These are phyloP conservation scores for Atta colombica DNA, from an alignment of 1,140 invertebrate species.

Conservation along the genomic window DNA sequence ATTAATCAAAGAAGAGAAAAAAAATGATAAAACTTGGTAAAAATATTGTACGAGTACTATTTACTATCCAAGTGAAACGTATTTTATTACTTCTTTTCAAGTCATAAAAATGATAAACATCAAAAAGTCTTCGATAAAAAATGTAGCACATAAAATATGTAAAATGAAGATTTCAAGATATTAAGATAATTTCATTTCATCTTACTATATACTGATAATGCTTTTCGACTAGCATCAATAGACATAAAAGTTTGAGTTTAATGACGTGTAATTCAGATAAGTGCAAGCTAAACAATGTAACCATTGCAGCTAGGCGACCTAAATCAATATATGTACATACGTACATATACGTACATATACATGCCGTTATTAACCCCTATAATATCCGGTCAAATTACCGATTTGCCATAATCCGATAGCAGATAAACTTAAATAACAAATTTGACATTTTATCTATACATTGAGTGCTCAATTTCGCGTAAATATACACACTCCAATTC, in stretches of 20 bases:
- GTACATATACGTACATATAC: neutral
- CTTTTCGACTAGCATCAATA: neutral
- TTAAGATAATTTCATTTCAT: neutral
- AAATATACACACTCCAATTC: neutral
- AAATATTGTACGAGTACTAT: neutral
- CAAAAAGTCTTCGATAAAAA: neutral
- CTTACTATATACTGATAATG: neutral
- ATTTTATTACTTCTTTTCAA: neutral
- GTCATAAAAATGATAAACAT: neutral
- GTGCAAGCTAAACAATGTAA: conserved; percentile 39
- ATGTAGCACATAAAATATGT: neutral
- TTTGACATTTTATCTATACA: conserved; percentile 27
- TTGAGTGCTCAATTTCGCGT: conserved; percentile 22
- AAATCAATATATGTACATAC: neutral
- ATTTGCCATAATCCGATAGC: conserved; percentile 22
- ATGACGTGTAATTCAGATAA: conserved; percentile 36
- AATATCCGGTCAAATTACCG: conserved; percentile 27
- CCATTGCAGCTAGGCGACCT: neutral
- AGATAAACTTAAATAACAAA: conserved; percentile 38
- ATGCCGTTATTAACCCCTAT: conserved; percentile 28
- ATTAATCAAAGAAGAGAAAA: neutral
- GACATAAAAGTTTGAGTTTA: conserved; percentile 36
- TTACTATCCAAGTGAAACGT: neutral
- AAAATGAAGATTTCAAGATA: conserved; percentile 30
- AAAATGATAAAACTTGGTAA: neutral